These are phyloP conservation scores for Halcyon chelicuti DNA, from an alignment of 2,797 vertebrate genomes.

Conservation along the genomic window DNA sequence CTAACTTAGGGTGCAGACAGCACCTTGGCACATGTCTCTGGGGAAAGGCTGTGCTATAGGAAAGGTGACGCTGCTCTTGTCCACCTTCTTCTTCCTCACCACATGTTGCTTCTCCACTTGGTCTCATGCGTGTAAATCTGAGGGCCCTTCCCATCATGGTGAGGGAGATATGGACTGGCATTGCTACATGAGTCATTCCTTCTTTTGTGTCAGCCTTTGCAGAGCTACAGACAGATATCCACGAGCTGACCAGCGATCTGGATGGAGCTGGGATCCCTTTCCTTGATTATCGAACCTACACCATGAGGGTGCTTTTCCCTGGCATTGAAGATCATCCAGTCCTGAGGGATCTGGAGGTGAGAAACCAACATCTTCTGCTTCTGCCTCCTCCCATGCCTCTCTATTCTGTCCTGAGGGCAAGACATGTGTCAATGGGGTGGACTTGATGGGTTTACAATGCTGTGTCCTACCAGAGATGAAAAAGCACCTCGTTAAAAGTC, in stretches of 20 bases:
- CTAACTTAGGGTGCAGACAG: neutral
- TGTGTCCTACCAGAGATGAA: neutral
- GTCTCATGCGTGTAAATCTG: rapidly evolving
- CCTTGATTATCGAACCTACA: conserved; percentile 95
- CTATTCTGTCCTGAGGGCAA: neutral
- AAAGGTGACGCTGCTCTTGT: neutral
- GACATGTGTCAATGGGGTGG: neutral
- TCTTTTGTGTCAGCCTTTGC: conserved; percentile 88
- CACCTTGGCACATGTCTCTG: rapidly evolving
- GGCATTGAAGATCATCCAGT: conserved; percentile 99
- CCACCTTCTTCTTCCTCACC: neutral
- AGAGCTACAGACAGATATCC: conserved; percentile 97
- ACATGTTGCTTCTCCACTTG: neutral
- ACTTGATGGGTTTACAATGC: neutral
- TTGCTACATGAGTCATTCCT: neutral
- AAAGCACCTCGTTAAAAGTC: neutral
- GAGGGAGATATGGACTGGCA: neutral
- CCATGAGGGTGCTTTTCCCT: conserved; percentile 97
- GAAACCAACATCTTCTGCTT: neutral
- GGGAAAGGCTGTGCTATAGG: neutral
- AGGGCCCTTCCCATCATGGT: neutral
- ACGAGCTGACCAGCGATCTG: conserved; percentile 96
- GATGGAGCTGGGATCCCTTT: conserved; percentile 97
- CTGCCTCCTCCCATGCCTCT: neutral
- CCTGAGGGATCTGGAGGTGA: conserved; percentile 95